Conservation (phyloP, 2,797 vertebrate genomes). For the Falco cherrug region DNA sequence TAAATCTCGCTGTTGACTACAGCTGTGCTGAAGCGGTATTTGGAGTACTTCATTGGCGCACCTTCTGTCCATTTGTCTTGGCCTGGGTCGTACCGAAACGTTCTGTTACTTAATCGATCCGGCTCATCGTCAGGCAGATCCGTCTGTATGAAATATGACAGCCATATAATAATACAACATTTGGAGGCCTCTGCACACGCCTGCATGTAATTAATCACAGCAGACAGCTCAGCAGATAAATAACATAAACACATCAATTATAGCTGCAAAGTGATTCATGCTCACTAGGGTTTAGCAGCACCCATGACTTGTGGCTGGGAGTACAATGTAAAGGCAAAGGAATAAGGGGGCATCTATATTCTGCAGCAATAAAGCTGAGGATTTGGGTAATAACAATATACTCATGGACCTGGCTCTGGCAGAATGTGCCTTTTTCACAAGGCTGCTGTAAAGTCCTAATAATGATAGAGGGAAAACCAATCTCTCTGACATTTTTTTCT, state of each 20-base stretch:
- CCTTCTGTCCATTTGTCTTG: slow-evolving; percentile 90
- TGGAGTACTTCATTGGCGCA: slow-evolving; percentile 92
- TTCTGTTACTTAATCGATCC: slow-evolving; percentile 92
- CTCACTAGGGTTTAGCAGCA: neutral
- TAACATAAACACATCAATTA: slow-evolving; percentile 69
- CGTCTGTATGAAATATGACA: slow-evolving; percentile 77
- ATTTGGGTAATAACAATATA: neutral
- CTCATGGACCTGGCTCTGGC: neutral
- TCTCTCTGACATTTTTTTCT: neutral
- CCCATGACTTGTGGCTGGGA: slow-evolving; percentile 34
- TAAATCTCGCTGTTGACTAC: slow-evolving; percentile 90
- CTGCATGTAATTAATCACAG: slow-evolving; percentile 63
- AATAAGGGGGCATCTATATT: neutral
- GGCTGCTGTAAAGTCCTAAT: neutral
- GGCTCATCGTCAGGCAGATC: slow-evolving; percentile 94
- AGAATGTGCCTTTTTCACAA: neutral
- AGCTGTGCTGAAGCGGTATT: slow-evolving; percentile 92
- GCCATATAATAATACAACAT: slow-evolving; percentile 57
- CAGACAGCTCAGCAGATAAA: slow-evolving; percentile 64
- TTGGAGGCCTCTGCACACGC: slow-evolving; percentile 46
- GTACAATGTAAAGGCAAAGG: neutral
- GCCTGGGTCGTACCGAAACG: slow-evolving; percentile 88
- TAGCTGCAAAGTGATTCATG: slow-evolving; percentile 24
- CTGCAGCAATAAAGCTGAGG: neutral
- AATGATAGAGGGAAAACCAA: neutral